These are phyloP conservation scores for Selene dorsalis DNA, from an alignment of 2,797 vertebrate genomes.

Conservation along the genomic window DNA sequence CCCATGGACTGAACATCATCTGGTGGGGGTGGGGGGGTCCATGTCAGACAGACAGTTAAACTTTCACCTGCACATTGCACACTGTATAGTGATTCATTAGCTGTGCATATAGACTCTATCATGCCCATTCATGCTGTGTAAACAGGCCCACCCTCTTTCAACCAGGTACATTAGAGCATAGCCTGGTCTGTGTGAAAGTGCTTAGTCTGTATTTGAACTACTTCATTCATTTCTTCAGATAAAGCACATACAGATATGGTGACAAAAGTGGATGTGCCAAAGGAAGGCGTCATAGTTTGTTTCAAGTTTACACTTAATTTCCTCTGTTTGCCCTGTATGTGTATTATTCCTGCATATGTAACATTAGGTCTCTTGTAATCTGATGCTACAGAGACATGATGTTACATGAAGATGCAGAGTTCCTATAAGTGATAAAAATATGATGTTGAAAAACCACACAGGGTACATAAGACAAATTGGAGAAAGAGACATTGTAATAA, in stretches of 20 bases:
- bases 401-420: neutral
- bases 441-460: neutral
- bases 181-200: constrained; percentile 6
- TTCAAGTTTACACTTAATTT: too few species aligned
- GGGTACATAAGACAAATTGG: neutral
- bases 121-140: constrained; percentile 6
- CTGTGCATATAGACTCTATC: constrained; percentile 9
- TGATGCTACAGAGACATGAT: neutral
- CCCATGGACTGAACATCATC: constrained; percentile 6
- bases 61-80: constrained; percentile 23
- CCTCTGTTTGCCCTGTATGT: neutral
- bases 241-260: neutral
- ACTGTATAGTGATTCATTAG: neutral
- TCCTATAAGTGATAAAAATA: neutral
- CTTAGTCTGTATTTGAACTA: neutral
- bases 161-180: neutral
- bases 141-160: constrained; percentile 3
- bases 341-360: neutral
- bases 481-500: neutral
- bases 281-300: neutral
- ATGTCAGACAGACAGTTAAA: constrained; percentile 44
- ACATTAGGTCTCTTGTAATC: neutral
- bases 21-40: neutral
- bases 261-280: neutral
- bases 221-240: neutral